Evolutionary conservation across 2,888 invertebrate genomes (phyloP).

Genomic region (Proisotoma minuta): DNA sequence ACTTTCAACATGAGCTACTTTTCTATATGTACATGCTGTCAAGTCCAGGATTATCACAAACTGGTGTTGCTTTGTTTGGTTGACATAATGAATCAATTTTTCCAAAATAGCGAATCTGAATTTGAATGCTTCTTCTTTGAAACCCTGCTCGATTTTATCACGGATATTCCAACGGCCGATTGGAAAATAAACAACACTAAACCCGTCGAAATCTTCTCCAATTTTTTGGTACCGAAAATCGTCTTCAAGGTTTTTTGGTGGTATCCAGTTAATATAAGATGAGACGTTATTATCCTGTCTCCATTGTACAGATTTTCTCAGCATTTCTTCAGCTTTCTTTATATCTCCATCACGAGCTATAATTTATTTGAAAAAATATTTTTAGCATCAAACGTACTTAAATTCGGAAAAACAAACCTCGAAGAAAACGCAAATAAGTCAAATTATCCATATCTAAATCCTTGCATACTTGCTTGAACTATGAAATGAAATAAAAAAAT

Average conservation of each 20-base stretch:
- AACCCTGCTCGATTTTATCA: slow-evolving; percentile 22
- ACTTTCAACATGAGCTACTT: slow-evolving; percentile 30
- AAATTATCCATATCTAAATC: slow-evolving; percentile 25
- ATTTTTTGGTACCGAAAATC: slow-evolving; percentile 27
- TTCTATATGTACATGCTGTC: slow-evolving; percentile 26
- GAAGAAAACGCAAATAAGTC: slow-evolving; percentile 27
- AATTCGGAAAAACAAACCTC: slow-evolving; percentile 24
- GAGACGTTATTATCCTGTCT: slow-evolving; percentile 32
- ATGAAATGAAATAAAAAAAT: slow-evolving; percentile 8
- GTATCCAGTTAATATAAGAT: slow-evolving; percentile 26
- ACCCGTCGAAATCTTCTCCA: slow-evolving; percentile 30
- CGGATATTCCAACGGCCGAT: slow-evolving; percentile 28
- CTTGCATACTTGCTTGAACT: slow-evolving; percentile 22
- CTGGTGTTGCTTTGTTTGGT: slow-evolving; percentile 14
- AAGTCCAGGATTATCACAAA: slow-evolving; percentile 29
- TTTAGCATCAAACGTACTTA: not conserved
- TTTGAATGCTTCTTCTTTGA: slow-evolving; percentile 21
- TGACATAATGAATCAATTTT: slow-evolving; percentile 21
- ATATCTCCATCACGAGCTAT: slow-evolving; percentile 80
- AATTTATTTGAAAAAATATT: slow-evolving; percentile 1
- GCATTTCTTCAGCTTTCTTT: slow-evolving; percentile 85
- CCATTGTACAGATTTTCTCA: slow-evolving; percentile 58
- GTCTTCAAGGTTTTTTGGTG: slow-evolving; percentile 18
- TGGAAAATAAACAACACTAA: slow-evolving; percentile 25
- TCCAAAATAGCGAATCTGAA: slow-evolving; percentile 29